Conservation (phyloP, 2,113 vertebrate genomes). For the Apus apus region DNA sequence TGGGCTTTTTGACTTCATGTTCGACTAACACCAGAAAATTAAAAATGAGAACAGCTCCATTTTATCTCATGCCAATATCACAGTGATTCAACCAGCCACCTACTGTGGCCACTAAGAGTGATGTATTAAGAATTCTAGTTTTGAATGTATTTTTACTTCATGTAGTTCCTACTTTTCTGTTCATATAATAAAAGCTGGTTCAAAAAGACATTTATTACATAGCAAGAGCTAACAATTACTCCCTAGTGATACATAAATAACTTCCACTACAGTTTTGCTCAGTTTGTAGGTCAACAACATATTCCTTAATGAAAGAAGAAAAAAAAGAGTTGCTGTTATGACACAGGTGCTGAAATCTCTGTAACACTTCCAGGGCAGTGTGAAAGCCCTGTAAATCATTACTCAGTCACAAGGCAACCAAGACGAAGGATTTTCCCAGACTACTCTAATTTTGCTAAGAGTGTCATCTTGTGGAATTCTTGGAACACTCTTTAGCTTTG, state of each 20-base stretch:
- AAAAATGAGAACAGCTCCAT: neutral
- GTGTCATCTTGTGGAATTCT: conserved; percentile 67
- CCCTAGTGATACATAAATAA: conserved; percentile 5
- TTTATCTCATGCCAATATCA: neutral
- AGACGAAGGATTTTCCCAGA: neutral
- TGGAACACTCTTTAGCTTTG: conserved; percentile 6
- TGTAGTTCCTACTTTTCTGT: neutral
- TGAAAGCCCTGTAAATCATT: neutral
- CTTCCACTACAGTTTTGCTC: neutral
- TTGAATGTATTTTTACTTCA: neutral
- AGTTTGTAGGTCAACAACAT: neutral
- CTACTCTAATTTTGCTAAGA: conserved; percentile 57
- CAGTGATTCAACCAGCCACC: neutral
- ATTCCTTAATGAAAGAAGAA: conserved; percentile 3
- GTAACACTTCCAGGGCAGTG: neutral
- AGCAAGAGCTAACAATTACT: conserved; percentile 28
- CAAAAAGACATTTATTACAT: conserved; percentile 9
- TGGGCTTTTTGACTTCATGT: neutral
- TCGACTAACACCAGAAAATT: neutral
- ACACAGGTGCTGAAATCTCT: neutral
- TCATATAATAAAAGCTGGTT: neutral
- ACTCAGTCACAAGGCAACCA: neutral
- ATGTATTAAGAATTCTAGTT: neutral
- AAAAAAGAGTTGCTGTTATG: neutral
- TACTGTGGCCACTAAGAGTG: neutral